Evolutionary conservation across 2,888 invertebrate genomes (phyloP), one percentile per base, ranked within the genome.

Genomic region (Mycalesis mineus): DNA sequence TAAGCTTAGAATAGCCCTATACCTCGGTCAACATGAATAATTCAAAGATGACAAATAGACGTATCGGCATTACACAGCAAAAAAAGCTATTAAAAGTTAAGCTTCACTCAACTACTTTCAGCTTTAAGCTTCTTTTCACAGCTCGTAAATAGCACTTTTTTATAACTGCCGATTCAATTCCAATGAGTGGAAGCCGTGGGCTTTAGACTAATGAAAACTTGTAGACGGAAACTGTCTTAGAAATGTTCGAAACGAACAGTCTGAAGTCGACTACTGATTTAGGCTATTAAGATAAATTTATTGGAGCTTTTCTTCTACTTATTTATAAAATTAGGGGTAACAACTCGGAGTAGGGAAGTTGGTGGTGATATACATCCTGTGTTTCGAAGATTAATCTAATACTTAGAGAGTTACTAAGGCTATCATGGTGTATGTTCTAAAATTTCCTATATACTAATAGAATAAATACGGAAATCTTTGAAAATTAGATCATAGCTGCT

Each of bases 81-180:
- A 49, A 49, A 45, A 37, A 22, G 28, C 49, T 49, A 49, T 37
- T 28, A 49, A 39, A 49, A 49, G 37, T 39, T 22, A 14, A 37
- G 49, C 49, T 49, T 49, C 49, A 49, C 49, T 39, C 37, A 22
- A 37, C 49, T 22, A 22, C 49, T 49, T 49, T 39, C 49, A 49
- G 33, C 52, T 41, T 33, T 33, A 17, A 58, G 28, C 51, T 55
- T 17, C 40, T 60, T 60, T 60, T 62, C 62, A 48, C 62, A 62
- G 62, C 55, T 62, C 57, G 58, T 65, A 62, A 63, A 68, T 69
- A 61, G 50, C 61, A 67, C 66, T 60, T 66, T 71, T 68, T 64
- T 63, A 60, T 68, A 67, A 78, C 72, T 71, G 71, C 70, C 82
- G 73, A 82, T 83, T 83, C 82, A 83, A 83, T 83, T 80, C 80